Percentiles rank a stretch among this genome's conserved stretches.
These are phyloP conservation scores for Dryobotodes eremita DNA, from an alignment of 2,888 invertebrate genomes.

Conservation along the genomic window DNA sequence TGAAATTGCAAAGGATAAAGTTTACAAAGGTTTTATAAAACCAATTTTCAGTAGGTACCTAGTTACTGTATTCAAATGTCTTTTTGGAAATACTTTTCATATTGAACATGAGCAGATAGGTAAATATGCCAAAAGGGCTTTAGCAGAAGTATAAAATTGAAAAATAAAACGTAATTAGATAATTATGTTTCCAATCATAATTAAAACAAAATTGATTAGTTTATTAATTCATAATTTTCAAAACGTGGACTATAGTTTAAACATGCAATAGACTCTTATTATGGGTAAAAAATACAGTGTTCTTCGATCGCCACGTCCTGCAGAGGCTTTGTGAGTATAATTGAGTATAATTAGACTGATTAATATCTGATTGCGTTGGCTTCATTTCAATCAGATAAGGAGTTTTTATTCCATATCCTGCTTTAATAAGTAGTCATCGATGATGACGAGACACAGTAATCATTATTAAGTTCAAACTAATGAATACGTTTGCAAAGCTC, in stretches of 20 bases:
- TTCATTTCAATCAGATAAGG: conserved; percentile 28
- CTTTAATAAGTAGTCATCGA: conserved; percentile 31
- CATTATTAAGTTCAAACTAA: conserved; percentile 11
- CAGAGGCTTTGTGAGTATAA: background rate
- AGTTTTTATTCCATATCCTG: conserved; percentile 21
- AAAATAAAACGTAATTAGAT: background rate
- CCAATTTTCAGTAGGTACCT: background rate
- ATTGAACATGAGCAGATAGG: background rate
- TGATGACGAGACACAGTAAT: conserved; percentile 2
- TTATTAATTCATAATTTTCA: background rate
- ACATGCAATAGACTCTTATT: background rate
- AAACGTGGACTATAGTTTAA: background rate
- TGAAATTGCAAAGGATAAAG: background rate
- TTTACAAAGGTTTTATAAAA: background rate
- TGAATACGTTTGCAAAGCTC: conserved; percentile 24
- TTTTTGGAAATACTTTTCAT: background rate
- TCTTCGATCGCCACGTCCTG: background rate
- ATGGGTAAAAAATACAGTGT: background rate
- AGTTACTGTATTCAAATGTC: background rate
- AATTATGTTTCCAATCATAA: background rate
- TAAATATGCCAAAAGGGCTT: background rate
- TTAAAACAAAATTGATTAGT: background rate
- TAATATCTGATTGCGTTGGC: conserved; percentile 8
- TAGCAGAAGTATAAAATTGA: accelerated
- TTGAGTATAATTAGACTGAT: conserved; percentile 33